Evolutionary conservation across 2,797 vertebrate species (phyloP).

Genomic region (Sorex maritimensis): DNA sequence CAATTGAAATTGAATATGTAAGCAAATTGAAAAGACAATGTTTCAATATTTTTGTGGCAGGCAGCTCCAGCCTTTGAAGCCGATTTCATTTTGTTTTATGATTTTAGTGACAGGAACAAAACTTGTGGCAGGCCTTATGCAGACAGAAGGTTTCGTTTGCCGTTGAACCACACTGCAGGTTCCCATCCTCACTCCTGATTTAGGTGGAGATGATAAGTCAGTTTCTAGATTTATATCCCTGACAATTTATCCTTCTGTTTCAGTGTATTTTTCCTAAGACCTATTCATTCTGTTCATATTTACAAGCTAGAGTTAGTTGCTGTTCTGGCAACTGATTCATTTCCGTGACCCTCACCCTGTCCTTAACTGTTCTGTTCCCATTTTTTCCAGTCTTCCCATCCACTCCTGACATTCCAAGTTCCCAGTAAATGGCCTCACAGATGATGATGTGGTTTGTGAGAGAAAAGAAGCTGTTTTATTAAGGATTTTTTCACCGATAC

Average conservation of each 20-base stretch:
- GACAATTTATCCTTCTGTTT: constrained; percentile 26
- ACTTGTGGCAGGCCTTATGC: no score
- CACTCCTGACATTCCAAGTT: not conserved
- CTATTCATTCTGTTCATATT: not conserved
- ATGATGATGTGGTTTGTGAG: not conserved
- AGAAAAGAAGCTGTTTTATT: not conserved
- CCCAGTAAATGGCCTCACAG: not conserved
- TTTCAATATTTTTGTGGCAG: constrained; percentile 18
- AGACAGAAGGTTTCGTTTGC: no score
- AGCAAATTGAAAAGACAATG: not conserved
- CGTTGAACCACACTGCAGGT: no score
- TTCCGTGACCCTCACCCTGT: not conserved
- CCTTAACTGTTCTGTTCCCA: not conserved
- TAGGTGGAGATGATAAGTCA: not conserved
- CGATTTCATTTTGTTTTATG: not conserved
- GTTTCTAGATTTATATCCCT: not conserved
- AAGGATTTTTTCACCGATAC: no score
- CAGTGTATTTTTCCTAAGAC: not conserved
- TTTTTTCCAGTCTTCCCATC: not conserved
- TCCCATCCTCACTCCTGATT: not conserved
- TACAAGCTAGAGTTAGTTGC: not conserved
- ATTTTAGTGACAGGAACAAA: no score
- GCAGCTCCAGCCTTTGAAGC: not conserved
- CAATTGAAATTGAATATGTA: not conserved
- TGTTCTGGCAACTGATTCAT: not conserved